phyloP scores from a whole-genome alignment of 2,113 vertebrate species.

The Prochilodus magdalenae region DNA sequence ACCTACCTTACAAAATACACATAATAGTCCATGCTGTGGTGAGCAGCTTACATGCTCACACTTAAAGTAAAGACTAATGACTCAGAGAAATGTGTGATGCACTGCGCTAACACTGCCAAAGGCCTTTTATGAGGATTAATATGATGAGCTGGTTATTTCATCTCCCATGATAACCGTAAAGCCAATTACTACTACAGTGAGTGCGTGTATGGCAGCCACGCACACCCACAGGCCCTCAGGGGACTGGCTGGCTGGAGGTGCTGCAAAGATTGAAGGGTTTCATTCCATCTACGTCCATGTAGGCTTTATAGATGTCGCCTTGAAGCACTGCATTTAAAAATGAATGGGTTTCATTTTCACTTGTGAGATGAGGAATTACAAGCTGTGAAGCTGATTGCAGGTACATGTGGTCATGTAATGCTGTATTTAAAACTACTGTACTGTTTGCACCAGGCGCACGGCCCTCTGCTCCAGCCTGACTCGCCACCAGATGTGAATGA shows the following conservation, averaged over 20 bases:
- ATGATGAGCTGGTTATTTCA: constrained; percentile 53
- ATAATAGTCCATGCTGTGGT: background rate
- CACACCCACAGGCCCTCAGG: background rate
- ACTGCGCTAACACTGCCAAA: constrained; percentile 30
- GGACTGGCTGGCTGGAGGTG: constrained; percentile 6
- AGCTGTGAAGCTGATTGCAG: background rate
- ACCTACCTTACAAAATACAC: background rate
- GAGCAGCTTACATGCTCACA: background rate
- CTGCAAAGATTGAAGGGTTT: constrained; percentile 16
- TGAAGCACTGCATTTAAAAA: background rate
- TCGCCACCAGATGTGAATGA: background rate
- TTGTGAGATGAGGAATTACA: background rate
- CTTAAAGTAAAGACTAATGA: constrained; percentile 13
- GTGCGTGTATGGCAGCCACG: constrained; percentile 29
- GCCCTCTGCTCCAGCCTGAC: background rate
- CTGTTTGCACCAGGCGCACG: background rate
- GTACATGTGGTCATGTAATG: background rate
- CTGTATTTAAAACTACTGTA: background rate
- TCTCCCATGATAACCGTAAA: constrained; percentile 52
- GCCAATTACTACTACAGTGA: constrained; percentile 42
- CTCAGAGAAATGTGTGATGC: constrained; percentile 8
- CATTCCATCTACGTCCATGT: background rate
- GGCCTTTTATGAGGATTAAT: constrained; percentile 52
- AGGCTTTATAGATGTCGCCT: constrained; percentile 4
- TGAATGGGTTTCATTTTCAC: background rate